Evolutionary conservation across 2,888 invertebrate species (phyloP).

Genomic region (Meliscaeva auricollis): DNA sequence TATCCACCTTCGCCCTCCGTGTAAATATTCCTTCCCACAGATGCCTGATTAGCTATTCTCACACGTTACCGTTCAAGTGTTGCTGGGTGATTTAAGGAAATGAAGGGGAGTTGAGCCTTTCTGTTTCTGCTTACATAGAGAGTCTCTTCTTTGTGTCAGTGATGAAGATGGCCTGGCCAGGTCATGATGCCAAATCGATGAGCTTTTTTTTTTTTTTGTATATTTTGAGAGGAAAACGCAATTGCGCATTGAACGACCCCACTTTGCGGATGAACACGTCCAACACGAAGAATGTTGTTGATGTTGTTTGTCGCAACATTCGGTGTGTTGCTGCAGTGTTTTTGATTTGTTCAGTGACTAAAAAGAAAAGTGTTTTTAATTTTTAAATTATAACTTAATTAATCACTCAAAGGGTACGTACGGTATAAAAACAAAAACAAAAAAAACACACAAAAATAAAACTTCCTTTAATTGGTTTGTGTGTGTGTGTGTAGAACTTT

Average conservation of each 20-base stretch:
- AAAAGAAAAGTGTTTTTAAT: constrained; percentile 5
- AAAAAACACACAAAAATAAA: neutral
- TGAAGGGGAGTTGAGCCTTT: neutral
- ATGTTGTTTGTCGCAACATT: constrained; percentile 71
- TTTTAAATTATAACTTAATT: constrained; percentile 6
- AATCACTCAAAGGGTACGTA: neutral
- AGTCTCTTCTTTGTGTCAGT: constrained; percentile 5
- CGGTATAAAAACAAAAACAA: neutral
- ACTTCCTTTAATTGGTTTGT: neutral
- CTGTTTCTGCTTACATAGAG: neutral
- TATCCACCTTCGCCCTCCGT: neutral
- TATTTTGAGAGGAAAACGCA: constrained; percentile 67
- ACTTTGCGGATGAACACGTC: constrained; percentile 49
- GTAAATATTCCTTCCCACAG: constrained; percentile 10
- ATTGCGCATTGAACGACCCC: constrained; percentile 69
- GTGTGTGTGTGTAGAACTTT: neutral
- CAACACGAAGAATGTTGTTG: constrained; percentile 56
- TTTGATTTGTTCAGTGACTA: constrained; percentile 41
- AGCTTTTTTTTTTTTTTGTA: constrained; percentile 43
- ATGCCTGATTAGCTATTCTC: constrained; percentile 32
- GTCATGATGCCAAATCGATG: constrained; percentile 73
- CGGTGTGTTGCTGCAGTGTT: constrained; percentile 71
- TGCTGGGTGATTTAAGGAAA: neutral
- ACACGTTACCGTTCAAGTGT: constrained; percentile 4
- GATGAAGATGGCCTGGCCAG: constrained; percentile 38